These are phyloP conservation scores for Zaprionus obscuricornis DNA, from an alignment of 2,888 invertebrate genomes.

Conservation along the genomic window DNA sequence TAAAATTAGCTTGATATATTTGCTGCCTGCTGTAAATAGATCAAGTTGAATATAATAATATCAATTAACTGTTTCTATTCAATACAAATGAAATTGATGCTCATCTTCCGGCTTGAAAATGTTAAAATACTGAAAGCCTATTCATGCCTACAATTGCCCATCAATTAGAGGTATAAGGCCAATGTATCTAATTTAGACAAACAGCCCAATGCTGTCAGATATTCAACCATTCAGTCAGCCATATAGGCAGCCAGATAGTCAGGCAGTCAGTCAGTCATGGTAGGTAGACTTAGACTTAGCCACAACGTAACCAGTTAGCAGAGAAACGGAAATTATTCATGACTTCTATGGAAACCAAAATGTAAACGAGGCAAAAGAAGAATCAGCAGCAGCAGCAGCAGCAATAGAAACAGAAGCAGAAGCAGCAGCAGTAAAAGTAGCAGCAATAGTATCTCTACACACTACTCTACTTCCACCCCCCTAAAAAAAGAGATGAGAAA, in stretches of 20 bases:
- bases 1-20: too few relatives aligned
- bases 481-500: too few relatives aligned
- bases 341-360: constrained; percentile 59
- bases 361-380: constrained; percentile 1
- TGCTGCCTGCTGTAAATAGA: too few relatives aligned
- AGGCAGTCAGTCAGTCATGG: too few relatives aligned
- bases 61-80: constrained; percentile 10
- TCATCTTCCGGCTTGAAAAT: constrained; percentile 26
- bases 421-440: too few relatives aligned
- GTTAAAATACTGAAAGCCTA: constrained; percentile 15
- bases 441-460: too few relatives aligned
- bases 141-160: constrained; percentile 57
- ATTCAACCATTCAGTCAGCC: too few relatives aligned
- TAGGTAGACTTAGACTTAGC: too few relatives aligned
- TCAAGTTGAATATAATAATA: constrained; percentile 1
- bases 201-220: constrained; percentile 17
- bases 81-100: constrained; percentile 26
- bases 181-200: constrained; percentile 51
- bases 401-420: constrained; percentile 12
- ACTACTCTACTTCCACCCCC: too few relatives aligned
- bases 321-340: constrained; percentile 73
- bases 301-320: too few relatives aligned
- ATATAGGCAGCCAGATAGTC: too few relatives aligned
- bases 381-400: constrained; percentile 8
- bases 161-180: constrained; percentile 59